Percentiles rank a stretch among this genome's conserved stretches.
Evolutionary conservation across 2,797 vertebrate genomes (phyloP).

Genomic region (Cirrhinus molitorella): DNA sequence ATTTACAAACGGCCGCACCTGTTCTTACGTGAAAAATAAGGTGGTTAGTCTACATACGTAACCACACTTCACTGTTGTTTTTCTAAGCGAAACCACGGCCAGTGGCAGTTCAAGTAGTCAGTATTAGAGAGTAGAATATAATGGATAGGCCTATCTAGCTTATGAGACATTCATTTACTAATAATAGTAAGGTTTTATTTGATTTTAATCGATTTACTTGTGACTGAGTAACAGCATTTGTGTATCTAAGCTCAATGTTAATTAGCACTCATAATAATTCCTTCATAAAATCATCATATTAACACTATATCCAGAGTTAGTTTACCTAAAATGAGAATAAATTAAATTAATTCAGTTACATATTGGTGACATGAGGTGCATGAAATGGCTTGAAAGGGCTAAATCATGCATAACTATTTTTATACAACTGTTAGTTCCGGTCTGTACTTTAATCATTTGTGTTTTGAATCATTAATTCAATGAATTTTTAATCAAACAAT

Average conservation of each 20-base stretch:
- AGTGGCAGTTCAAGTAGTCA: constrained; percentile 33
- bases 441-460: not conserved
- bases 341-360: not conserved
- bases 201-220: not conserved
- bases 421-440: not conserved
- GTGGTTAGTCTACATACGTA: not conserved
- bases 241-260: constrained; percentile 12
- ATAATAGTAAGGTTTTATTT: not conserved
- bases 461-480: not conserved
- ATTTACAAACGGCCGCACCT: too few relatives aligned
- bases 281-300: constrained; percentile 21
- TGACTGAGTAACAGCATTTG: not conserved
- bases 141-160: constrained; percentile 54
- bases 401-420: not conserved
- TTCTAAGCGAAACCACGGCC: not conserved
- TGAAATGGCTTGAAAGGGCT: not conserved
- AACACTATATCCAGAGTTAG: not conserved
- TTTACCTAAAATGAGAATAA: not conserved
- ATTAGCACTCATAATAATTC: constrained; percentile 11
- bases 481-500: not conserved
- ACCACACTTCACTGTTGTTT: constrained; percentile 3
- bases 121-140: constrained; percentile 46
- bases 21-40: too few relatives aligned
- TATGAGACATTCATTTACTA: constrained; percentile 41
- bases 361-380: not conserved